These are phyloP conservation scores for Heptranchias perlo DNA, from an alignment of 2,113 vertebrate genomes.

Conservation along the genomic window DNA sequence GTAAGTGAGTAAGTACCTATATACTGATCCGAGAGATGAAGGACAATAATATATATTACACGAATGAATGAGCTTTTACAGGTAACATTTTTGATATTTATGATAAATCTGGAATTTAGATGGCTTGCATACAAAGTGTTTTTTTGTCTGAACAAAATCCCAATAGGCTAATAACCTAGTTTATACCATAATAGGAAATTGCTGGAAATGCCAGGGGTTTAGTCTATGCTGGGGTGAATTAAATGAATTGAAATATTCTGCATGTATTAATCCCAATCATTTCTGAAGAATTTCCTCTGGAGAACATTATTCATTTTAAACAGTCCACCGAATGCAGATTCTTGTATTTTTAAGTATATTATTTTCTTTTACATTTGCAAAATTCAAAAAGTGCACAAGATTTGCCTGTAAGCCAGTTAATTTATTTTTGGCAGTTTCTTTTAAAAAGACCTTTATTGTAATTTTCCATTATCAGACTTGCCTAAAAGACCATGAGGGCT, in stretches of 20 bases:
- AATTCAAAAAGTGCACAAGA: not conserved
- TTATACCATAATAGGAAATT: not conserved
- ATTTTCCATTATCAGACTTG: not conserved
- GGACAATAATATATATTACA: not conserved
- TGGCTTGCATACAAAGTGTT: not conserved
- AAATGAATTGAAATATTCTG: not conserved
- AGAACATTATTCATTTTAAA: not conserved
- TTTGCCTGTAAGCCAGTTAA: not conserved
- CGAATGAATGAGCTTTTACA: not conserved
- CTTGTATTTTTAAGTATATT: not conserved
- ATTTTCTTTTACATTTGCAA: not conserved
- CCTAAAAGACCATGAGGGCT: not conserved
- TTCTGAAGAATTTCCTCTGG: not conserved
- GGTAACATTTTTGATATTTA: not conserved
- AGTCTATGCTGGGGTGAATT: not conserved
- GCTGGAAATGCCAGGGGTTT: not conserved
- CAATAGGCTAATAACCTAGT: not conserved
- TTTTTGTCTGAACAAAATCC: not conserved
- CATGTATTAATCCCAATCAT: not conserved
- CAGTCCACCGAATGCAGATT: not conserved
- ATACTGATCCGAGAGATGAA: not conserved
- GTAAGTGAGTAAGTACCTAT: not conserved
- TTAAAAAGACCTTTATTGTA: not conserved
- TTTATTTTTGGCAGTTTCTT: not conserved
- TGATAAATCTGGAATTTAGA: not conserved